Evolutionary conservation across 2,888 invertebrate genomes (phyloP).

Genomic region (Epirrita christyi): DNA sequence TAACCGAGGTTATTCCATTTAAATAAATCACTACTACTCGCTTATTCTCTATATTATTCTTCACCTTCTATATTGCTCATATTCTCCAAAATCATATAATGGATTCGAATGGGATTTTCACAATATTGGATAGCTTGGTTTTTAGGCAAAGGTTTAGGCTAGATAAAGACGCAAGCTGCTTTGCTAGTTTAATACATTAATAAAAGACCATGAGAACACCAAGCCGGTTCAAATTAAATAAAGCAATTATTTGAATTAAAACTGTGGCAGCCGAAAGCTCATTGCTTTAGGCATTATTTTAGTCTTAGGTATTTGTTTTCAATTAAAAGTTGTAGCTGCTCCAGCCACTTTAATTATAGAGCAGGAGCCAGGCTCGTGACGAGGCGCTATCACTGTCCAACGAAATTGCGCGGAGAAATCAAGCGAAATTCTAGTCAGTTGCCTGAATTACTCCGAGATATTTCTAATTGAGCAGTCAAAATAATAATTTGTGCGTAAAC

Average conservation of each 20-base stretch:
- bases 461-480: not conserved
- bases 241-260: not conserved
- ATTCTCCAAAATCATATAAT: too few species aligned
- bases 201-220: too few species aligned
- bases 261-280: not conserved
- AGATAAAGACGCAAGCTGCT: too few species aligned
- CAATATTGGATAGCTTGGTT: too few species aligned
- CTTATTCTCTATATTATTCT: too few species aligned
- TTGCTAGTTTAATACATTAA: too few species aligned
- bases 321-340: conserved; percentile 31
- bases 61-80: too few species aligned
- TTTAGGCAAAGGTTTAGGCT: too few species aligned
- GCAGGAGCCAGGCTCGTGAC: conserved; percentile 24
- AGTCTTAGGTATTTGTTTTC: conserved; percentile 39
- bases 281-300: conserved; percentile 1
- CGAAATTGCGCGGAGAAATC: conserved; percentile 43
- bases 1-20: too few species aligned
- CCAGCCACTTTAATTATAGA: conserved; percentile 37
- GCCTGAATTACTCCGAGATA: not conserved
- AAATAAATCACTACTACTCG: too few species aligned
- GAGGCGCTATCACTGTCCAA: conserved; percentile 38
- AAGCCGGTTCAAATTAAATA: not conserved
- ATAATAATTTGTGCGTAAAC: too few species aligned
- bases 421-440: conserved; percentile 21
- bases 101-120: too few species aligned